Base-by-base conservation (phyloP, 2,797 vertebrate genomes). In the Tamandua tetradactyla region DNA sequence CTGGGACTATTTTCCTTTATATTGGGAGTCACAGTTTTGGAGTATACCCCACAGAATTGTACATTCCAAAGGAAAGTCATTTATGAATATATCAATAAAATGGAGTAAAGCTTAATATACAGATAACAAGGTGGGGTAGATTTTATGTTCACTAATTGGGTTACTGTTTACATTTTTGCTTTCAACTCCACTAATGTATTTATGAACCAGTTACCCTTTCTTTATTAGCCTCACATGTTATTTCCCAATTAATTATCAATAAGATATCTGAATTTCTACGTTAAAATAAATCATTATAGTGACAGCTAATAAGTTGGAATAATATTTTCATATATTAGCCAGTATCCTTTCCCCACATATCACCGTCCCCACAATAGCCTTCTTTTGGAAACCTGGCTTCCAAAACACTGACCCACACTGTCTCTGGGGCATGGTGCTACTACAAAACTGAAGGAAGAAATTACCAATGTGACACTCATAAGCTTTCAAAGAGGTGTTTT, bases 281-380 rank as follows among this genome's bases (percentile, higher is more conserved):
- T 25, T 81, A 80, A 90, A 87, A 52, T 87, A 62, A 68, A 89
- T 93, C 30, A 72, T 81, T 71, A 81, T 90, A 93, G 94, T 82
- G 40, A 72, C 25, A 76, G n/a, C 25, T 91, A 93, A 82, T 71
- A 35, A 83, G 13, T 74, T 44, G 7, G 40, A 25, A 61, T 85
- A 68, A 15, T 72, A 71, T 87, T 81, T 94, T 89, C 23, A 40
- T 47, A 0, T 80, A 57, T 25, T 44, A 61, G 62, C 89, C 75
- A 89, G 88, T 91, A 92, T 61, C 4, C 3, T 91, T n/a, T 89
- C 85, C 37, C 57, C 23, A 87, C 87, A 85, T 61, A 32, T 32
- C 0, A 30, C 32, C 27, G 27, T 25, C 25, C 20, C 55, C 11
- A 57, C 27, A 23, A 61, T 6, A 61, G 23, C 25, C 59, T 61